A percentile compares a stretch with the other conserved stretches of the same genome.
Evolutionary conservation across 64 coral and sea anemone genomes (phyloP).

Genomic region (Platygyra sinensis): DNA sequence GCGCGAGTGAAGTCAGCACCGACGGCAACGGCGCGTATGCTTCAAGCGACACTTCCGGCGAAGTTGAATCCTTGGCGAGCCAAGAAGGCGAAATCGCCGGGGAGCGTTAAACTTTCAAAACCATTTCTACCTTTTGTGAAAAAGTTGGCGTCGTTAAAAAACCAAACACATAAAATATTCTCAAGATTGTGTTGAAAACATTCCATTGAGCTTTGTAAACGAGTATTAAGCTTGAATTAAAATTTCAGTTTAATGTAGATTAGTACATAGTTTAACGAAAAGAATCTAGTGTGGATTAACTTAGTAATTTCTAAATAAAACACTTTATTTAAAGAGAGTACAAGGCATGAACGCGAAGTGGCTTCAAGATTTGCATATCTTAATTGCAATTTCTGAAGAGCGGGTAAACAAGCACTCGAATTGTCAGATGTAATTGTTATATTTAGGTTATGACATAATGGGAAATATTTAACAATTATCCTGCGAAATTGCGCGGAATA

Average conservation of each 20-base stretch:
- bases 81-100: conserved; percentile 11
- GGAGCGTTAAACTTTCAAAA: conserved; percentile 25
- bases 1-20: neutral
- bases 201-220: conserved; percentile 12
- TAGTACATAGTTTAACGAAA: neutral
- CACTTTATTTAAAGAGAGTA: no score
- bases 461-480: no score
- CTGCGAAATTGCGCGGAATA: no score
- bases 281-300: neutral
- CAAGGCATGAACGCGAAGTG: neutral
- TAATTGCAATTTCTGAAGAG: neutral
- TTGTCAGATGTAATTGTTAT: neutral
- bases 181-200: neutral
- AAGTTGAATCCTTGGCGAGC: neutral
- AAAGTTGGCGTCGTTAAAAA: conserved; percentile 29
- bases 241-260: neutral
- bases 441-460: no score
- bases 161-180: neutral
- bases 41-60: neutral
- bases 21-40: neutral
- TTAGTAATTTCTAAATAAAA: no score
- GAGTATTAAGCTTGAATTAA: neutral
- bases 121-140: neutral
- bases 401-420: neutral
- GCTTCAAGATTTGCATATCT: neutral